Percentiles rank a stretch among this genome's conserved stretches.
phyloP scores from a whole-genome alignment of 2,888 invertebrate species.

The Caenorhabditis doughertyi region DNA sequence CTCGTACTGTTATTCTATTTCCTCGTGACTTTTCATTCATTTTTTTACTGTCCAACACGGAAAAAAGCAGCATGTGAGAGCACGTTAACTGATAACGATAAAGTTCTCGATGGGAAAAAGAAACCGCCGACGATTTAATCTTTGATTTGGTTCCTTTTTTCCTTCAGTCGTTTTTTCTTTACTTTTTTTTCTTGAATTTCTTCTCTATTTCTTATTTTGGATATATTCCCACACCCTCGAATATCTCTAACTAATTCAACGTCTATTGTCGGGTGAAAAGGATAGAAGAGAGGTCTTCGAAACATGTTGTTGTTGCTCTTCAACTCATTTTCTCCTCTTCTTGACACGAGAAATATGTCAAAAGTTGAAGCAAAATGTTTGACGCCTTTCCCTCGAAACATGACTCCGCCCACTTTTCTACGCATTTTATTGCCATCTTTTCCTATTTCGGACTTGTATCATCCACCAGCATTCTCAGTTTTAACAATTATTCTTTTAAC shows the following conservation, averaged over 20 bases:
- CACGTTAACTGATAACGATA: slow-evolving; percentile 39
- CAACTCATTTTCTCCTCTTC: slow-evolving; percentile 50
- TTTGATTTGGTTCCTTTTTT: slow-evolving; percentile 9
- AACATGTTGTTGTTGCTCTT: slow-evolving; percentile 49
- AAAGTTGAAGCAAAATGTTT: slow-evolving; percentile 44
- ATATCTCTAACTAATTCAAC: slow-evolving; percentile 49
- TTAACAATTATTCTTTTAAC: not conserved
- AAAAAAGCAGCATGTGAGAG: slow-evolving; percentile 44
- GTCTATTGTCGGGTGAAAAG: slow-evolving; percentile 35
- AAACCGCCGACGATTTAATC: slow-evolving; percentile 9
- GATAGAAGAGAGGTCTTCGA: slow-evolving; percentile 8
- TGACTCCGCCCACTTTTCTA: slow-evolving; percentile 9
- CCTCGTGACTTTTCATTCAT: slow-evolving; percentile 27
- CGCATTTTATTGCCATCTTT: slow-evolving; percentile 40
- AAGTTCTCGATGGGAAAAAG: not conserved
- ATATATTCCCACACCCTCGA: not conserved
- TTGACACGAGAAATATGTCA: slow-evolving; percentile 53
- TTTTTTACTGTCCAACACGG: slow-evolving; percentile 26
- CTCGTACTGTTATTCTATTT: slow-evolving; percentile 16
- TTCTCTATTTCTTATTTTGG: not conserved
- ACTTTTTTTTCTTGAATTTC: not conserved
- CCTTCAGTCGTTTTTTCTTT: slow-evolving; percentile 13
- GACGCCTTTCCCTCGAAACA: slow-evolving; percentile 33
- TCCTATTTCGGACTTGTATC: slow-evolving; percentile 1
- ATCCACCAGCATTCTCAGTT: not conserved